These are phyloP conservation scores for Morpho helenor DNA, from an alignment of 2,888 invertebrate genomes.

Conservation along the genomic window DNA sequence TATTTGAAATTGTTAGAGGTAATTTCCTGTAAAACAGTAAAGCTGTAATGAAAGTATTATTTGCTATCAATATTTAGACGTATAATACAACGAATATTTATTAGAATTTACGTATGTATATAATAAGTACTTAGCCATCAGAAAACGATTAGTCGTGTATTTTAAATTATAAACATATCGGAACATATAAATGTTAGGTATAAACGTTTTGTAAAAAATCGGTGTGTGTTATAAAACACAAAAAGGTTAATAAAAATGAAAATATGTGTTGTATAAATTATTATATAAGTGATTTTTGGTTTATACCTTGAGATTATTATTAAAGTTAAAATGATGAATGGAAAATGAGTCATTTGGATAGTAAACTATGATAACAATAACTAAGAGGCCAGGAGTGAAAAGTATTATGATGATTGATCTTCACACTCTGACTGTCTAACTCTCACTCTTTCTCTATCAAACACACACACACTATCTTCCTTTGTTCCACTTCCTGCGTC, in stretches of 20 bases:
- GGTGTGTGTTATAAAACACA: constrained; percentile 10
- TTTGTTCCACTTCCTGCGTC: too few species aligned
- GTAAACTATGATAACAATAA: too few species aligned
- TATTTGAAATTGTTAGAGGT: constrained; percentile 9
- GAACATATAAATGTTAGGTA: constrained; percentile 9
- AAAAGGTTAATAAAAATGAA: constrained; percentile 11
- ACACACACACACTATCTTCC: too few species aligned
- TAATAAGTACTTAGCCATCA: constrained; percentile 19
- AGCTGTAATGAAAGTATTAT: constrained; percentile 9
- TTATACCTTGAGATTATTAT: constrained; percentile 19
- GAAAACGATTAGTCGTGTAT: constrained; percentile 8
- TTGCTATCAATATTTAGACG: constrained; percentile 15
- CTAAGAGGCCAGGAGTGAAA: too few species aligned
- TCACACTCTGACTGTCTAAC: too few species aligned
- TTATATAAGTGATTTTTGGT: constrained; percentile 19
- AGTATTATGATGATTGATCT: too few species aligned
- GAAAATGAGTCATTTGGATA: too few species aligned
- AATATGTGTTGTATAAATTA: constrained; percentile 23
- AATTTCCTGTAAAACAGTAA: constrained; percentile 3
- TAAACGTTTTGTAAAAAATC: constrained; percentile 28
- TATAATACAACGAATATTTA: constrained; percentile 30
- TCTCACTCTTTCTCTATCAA: too few species aligned
- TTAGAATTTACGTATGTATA: constrained; percentile 20
- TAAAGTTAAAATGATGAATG: background rate
- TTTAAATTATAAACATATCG: constrained; percentile 18